Conservation (phyloP, 2,113 vertebrate species). For the Sturnus vulgaris region DNA sequence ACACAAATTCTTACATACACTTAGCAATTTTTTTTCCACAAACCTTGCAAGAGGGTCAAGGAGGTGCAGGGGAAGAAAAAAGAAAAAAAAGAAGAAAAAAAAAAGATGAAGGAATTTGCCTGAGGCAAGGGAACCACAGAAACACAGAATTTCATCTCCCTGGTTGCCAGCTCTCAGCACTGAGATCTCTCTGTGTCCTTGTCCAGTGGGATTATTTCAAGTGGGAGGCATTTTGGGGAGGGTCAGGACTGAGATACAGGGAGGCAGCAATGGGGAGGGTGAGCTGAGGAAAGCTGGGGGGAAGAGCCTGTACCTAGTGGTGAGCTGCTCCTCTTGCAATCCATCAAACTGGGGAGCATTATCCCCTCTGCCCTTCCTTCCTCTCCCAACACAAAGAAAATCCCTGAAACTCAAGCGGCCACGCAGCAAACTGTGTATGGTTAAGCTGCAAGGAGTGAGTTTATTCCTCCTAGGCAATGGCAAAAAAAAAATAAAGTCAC, state of each 20-base stretch:
- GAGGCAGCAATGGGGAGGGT: neutral
- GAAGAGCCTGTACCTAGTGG: neutral
- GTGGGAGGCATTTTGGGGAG: neutral
- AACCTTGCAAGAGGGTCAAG: neutral
- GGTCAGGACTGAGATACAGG: neutral
- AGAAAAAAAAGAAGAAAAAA: too few species aligned
- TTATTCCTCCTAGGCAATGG: neutral
- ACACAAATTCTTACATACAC: neutral
- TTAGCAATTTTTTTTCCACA: neutral
- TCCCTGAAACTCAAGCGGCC: neutral
- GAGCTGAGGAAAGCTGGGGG: neutral
- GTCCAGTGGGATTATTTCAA: neutral
- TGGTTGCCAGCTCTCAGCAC: neutral
- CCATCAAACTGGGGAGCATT: neutral
- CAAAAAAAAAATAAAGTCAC: neutral
- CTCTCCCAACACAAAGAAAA: neutral
- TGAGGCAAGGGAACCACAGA: neutral
- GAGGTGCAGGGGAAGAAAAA: neutral
- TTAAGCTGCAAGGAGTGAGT: neutral
- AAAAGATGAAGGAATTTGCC: neutral
- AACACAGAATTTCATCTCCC: neutral
- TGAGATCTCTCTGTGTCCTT: neutral
- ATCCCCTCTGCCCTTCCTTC: neutral
- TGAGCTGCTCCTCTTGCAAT: neutral
- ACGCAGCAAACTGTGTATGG: neutral